These are phyloP conservation scores for Podiceps cristatus DNA, from an alignment of 2,113 vertebrate species.

Conservation along the genomic window DNA sequence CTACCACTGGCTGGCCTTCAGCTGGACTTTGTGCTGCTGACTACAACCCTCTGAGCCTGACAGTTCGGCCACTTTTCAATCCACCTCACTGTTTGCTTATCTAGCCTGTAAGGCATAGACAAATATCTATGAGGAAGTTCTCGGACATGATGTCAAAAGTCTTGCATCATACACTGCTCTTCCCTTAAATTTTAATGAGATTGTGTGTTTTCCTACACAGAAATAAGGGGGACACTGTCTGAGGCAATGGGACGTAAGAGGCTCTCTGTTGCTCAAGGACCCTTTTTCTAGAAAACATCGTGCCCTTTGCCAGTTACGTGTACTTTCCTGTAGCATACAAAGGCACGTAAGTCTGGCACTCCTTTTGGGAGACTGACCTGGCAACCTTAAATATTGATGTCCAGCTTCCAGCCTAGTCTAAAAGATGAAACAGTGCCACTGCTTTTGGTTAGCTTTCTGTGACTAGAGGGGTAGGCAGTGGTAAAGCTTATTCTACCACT, in stretches of 20 bases:
- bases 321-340: neutral
- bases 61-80: neutral
- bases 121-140: neutral
- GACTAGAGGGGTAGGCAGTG: neutral
- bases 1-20: neutral
- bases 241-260: neutral
- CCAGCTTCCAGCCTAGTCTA: neutral
- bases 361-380: neutral
- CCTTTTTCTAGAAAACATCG: neutral
- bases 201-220: neutral
- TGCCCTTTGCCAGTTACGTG: neutral
- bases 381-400: neutral
- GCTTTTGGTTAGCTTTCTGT: neutral
- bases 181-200: neutral
- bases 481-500: neutral
- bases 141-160: neutral
- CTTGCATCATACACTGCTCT: neutral
- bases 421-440: neutral
- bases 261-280: neutral
- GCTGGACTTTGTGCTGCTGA: neutral
- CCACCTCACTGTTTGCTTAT: neutral
- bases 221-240: neutral
- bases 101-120: neutral
- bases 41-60: neutral
- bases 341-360: neutral